phyloP scores from a whole-genome alignment of 2,888 invertebrate species.

The Heliconius charithonia region DNA sequence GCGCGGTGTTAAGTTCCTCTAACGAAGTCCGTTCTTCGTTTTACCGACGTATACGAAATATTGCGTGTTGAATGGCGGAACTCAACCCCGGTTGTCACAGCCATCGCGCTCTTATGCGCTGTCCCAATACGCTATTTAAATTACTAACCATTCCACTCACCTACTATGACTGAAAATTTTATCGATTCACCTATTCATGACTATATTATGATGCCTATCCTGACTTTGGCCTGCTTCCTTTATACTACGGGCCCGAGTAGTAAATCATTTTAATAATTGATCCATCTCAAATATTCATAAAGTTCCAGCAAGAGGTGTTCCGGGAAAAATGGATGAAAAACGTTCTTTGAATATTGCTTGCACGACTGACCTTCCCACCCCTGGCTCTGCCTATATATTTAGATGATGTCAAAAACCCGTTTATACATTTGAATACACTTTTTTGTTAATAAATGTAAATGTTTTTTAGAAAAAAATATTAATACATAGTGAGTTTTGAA shows the following conservation, averaged over 20 bases:
- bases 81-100: too few species aligned
- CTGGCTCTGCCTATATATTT: conserved; percentile 5
- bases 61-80: too few species aligned
- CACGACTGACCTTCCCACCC: conserved; percentile 56
- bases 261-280: conserved; percentile 83
- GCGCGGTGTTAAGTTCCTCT: too few species aligned
- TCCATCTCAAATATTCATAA: conserved; percentile 81
- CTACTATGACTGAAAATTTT: not conserved
- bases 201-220: not conserved
- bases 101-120: too few species aligned
- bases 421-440: not conserved
- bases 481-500: not conserved
- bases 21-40: too few species aligned
- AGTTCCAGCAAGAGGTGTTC: conserved; percentile 72
- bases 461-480: not conserved
- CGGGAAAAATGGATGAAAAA: conserved; percentile 76
- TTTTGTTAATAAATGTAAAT: not conserved
- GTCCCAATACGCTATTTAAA: not conserved
- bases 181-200: not conserved
- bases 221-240: conserved; percentile 53
- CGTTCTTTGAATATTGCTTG: conserved; percentile 68
- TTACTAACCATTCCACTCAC: not conserved
- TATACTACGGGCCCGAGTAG: conserved; percentile 55
- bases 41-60: too few species aligned
- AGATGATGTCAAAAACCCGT: conserved; percentile 8